Conservation (phyloP, 2,888 invertebrate species). For the Mactromeris polynyma region DNA sequence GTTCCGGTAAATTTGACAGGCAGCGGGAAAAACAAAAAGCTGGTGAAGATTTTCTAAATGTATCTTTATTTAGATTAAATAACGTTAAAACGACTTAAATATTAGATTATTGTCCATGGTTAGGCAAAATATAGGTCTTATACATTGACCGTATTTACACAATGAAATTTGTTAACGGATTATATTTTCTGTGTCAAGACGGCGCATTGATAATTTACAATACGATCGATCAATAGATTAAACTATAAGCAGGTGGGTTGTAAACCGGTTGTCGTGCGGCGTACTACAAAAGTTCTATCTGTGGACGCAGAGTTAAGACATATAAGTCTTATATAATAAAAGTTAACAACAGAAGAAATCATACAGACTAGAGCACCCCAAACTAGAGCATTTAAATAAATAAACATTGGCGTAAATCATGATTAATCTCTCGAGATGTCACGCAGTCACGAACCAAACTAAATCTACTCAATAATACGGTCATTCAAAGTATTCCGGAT, state of each 20-base stretch:
- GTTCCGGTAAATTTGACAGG: slow-evolving; percentile 54
- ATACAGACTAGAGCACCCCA: no score
- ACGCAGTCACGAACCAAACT: no score
- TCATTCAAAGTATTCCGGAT: no score
- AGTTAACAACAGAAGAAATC: no score
- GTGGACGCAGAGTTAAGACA: no score
- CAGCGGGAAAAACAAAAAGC: slow-evolving; percentile 52
- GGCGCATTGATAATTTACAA: slow-evolving; percentile 21
- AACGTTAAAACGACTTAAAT: neutral
- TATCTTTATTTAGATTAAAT: neutral
- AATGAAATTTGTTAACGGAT: slow-evolving; percentile 30
- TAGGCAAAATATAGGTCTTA: neutral
- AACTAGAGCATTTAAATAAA: no score
- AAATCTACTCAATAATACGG: no score
- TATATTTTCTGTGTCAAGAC: slow-evolving; percentile 41
- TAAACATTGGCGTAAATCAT: no score
- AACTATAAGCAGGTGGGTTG: neutral
- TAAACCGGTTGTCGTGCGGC: neutral
- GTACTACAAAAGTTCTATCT: neutral
- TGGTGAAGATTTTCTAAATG: neutral
- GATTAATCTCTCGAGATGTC: no score
- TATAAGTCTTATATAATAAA: no score
- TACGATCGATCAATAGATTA: slow-evolving; percentile 29
- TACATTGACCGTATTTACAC: slow-evolving; percentile 15
- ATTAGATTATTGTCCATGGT: neutral